Evolutionary conservation across 2,888 invertebrate genomes (phyloP).

Genomic region (Trachelus iudaicus): DNA sequence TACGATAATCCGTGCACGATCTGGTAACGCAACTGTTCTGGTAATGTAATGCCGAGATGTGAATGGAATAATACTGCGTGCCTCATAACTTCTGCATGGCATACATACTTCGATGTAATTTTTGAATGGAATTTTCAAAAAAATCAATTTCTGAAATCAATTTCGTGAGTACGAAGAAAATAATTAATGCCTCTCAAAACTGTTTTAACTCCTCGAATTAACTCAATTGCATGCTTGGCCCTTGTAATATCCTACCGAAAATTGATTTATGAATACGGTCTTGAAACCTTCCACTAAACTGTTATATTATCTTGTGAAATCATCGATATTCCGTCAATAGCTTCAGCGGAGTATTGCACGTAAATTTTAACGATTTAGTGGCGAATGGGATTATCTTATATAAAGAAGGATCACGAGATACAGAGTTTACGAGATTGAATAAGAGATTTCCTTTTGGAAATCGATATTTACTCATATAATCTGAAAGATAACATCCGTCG

Average conservation of each 20-base stretch:
- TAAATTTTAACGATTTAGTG: neutral
- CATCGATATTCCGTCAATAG: neutral
- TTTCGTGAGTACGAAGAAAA: neutral
- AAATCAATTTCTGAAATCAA: neutral
- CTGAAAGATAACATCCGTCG: neutral
- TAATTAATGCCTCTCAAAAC: neutral
- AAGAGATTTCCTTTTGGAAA: neutral
- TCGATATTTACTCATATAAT: neutral
- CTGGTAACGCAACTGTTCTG: neutral
- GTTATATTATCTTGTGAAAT: conserved; percentile 5
- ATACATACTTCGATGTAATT: neutral
- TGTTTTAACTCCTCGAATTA: too few species aligned
- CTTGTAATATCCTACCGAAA: neutral
- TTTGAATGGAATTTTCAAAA: neutral
- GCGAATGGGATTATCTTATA: neutral
- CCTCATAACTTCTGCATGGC: neutral
- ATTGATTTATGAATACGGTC: neutral
- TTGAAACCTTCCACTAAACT: neutral
- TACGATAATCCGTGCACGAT: neutral
- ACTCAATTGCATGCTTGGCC: neutral
- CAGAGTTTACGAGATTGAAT: neutral
- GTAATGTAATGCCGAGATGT: neutral
- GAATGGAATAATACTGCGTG: neutral
- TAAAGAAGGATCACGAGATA: neutral
- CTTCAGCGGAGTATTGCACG: neutral